Percentiles rank a stretch among this genome's conserved stretches.
Conservation (phyloP, 2,113 vertebrate genomes). For the Aegotheles bennettii region DNA sequence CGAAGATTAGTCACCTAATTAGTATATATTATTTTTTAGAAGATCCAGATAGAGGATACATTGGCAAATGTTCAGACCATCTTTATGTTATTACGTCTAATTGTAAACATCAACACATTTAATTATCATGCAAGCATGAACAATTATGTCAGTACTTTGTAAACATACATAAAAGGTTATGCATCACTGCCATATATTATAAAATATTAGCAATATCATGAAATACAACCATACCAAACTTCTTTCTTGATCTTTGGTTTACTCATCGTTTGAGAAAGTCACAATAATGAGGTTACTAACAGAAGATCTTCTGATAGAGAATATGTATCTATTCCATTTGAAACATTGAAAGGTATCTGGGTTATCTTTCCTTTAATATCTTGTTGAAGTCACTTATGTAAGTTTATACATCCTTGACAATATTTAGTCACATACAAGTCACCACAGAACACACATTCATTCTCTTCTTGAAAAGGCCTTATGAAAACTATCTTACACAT, state of each 20-base stretch:
- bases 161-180: slow-evolving; percentile 56
- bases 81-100: slow-evolving; percentile 52
- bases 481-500: background rate
- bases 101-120: slow-evolving; percentile 49
- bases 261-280: background rate
- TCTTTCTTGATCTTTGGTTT: background rate
- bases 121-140: slow-evolving; percentile 54
- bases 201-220: slow-evolving; percentile 5
- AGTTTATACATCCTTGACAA: background rate
- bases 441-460: background rate
- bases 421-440: background rate
- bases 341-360: background rate
- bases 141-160: slow-evolving; percentile 42
- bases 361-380: background rate
- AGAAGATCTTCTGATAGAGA: background rate
- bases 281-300: background rate
- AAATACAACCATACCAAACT: slow-evolving; percentile 13
- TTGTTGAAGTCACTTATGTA: background rate
- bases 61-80: slow-evolving; percentile 55
- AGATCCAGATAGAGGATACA: slow-evolving; percentile 12
- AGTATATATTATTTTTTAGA: slow-evolving; percentile 24
- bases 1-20: slow-evolving; percentile 23
- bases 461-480: background rate
- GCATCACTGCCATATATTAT: background rate
- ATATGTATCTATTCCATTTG: background rate